Base-by-base conservation (phyloP, 2,888 invertebrate species). In the Sminthurinus aureus region DNA sequence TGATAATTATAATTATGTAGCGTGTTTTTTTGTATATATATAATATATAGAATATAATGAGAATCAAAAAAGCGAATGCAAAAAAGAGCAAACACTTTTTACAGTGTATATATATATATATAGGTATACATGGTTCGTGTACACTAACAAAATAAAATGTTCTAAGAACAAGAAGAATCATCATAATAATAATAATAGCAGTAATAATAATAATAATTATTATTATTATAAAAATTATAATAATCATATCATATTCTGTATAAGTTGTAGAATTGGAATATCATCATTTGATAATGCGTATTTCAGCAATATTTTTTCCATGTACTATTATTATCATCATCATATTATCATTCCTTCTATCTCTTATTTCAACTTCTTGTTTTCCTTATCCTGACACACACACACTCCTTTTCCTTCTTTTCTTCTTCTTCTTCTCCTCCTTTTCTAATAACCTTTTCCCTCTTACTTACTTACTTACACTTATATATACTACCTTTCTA, bases 81-180 rank as follows among this genome's bases (percentile, higher is more conserved):
- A 58, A 18, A 76, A 77, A 58, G 9, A 58, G 51, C 77, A 64
- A 77, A 77, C 38, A 77, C 22, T 71, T 20, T 66, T 20, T 52
- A 22, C 58, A 64, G 58, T 64, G n/a, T 58, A 15, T 64, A 64
- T 22, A 24, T 58, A 13, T 15, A 18, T 58, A 58, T 58, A 38
- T 1, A 38, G 38, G 38, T 38, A 71, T 71, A 71, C 24, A 13
- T 71, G 22, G 13, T 71, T 71, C 20, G 20, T 24, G 24, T 18
- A 71, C 71, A 24, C 71, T 71, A 24, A 71, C 71, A 20, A 71
- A 71, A 20, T 24, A 71, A 24, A 71, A 71, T 24, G 1, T 71
- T 13, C 13, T 71, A 71, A 24, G 1, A 58, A 58, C 9, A 2
- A 58, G 2, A 58, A 18, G 2, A 58, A 58, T 58, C 2, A 58